Evolutionary conservation across 2,888 invertebrate species (phyloP).

Genomic region (Chymomyza amoena): DNA sequence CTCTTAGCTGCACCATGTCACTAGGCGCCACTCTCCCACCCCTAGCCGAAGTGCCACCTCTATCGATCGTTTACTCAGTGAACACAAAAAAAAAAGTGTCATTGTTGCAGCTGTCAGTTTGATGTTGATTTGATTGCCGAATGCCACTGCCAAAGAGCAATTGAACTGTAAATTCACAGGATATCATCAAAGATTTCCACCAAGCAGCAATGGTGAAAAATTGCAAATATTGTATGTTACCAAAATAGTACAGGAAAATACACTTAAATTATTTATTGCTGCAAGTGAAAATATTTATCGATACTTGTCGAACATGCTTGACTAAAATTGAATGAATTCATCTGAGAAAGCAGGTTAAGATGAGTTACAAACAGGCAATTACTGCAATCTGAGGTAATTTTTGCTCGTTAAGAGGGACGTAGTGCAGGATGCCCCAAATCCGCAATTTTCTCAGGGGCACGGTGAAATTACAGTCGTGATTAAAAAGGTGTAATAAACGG

Average conservation of each 20-base stretch:
- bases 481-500: too few species aligned
- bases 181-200: not conserved
- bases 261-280: not conserved
- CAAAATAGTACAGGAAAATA: not conserved
- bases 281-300: too few species aligned
- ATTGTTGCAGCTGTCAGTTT: not conserved
- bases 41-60: not conserved
- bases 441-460: too few species aligned
- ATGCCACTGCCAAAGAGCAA: constrained; percentile 8
- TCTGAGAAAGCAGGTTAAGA: too few species aligned
- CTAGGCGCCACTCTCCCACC: not conserved
- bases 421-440: too few species aligned
- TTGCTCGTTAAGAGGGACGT: too few species aligned
- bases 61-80: not conserved
- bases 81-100: not conserved
- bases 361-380: too few species aligned
- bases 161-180: constrained; percentile 5
- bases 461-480: too few species aligned
- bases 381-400: too few species aligned
- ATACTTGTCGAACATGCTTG: too few species aligned
- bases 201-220: not conserved
- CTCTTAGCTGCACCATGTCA: not conserved
- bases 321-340: too few species aligned
- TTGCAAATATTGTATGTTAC: not conserved
- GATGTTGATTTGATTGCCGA: constrained; percentile 27